These are phyloP conservation scores for Passer montanus DNA, from an alignment of 2,113 vertebrate genomes.

Conservation along the genomic window DNA sequence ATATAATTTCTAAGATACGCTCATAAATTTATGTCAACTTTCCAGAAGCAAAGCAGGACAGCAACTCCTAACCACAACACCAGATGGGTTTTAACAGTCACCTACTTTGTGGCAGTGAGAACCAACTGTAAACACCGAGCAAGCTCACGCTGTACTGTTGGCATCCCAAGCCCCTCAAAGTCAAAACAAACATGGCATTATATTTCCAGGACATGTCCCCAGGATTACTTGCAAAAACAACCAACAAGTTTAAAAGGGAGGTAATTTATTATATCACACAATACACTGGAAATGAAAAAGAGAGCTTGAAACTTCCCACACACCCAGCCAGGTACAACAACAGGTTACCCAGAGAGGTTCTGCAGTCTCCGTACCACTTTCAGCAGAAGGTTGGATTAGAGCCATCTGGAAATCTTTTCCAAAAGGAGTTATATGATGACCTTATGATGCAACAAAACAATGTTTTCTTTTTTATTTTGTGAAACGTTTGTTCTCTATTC, in stretches of 20 bases:
- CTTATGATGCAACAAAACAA: neutral
- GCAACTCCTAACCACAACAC: neutral
- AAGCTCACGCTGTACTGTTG: neutral
- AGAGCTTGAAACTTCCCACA: neutral
- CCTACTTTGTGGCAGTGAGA: neutral
- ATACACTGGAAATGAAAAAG: neutral
- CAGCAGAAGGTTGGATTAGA: neutral
- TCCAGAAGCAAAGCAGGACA: neutral
- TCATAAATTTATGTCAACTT: neutral
- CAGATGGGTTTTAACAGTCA: neutral
- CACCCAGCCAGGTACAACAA: neutral
- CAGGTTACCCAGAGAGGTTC: neutral
- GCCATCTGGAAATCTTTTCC: neutral
- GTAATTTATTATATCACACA: neutral
- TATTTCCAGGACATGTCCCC: neutral
- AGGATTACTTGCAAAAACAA: neutral
- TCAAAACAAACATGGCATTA: rapidly evolving
- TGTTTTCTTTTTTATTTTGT: neutral
- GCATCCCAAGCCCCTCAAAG: neutral
- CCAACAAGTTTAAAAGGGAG: neutral
- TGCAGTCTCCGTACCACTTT: neutral
- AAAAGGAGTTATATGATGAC: neutral
- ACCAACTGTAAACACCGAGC: neutral
- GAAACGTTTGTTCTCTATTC: neutral
- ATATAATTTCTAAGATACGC: neutral